phyloP scores from a whole-genome alignment of 2,888 invertebrate genomes.

The Epicampocera succincta region DNA sequence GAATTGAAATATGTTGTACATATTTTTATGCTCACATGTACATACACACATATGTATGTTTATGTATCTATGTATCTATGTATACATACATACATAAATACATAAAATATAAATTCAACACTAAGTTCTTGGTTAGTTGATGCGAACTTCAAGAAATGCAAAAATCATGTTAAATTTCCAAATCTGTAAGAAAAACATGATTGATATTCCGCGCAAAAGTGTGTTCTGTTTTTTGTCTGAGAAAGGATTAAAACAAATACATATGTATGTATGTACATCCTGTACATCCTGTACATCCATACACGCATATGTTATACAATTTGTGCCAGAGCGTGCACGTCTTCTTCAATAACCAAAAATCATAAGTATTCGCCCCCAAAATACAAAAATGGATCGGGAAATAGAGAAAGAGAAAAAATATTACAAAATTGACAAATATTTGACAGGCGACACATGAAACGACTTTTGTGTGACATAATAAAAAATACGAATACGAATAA shows the following conservation, averaged over 20 bases:
- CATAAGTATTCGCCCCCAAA: conserved; percentile 36
- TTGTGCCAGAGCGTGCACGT: conserved; percentile 46
- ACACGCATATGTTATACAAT: conserved; percentile 23
- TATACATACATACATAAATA: no score
- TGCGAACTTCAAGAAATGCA: conserved; percentile 45
- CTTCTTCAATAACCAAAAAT: conserved; percentile 8
- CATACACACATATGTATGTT: no score
- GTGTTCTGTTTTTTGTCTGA: conserved; percentile 53
- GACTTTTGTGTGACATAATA: conserved; percentile 51
- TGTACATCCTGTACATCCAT: no score
- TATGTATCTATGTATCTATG: no score
- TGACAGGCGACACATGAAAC: conserved; percentile 65
- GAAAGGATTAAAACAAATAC: conserved; percentile 61
- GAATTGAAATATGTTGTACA: no score
- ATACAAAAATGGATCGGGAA: neutral
- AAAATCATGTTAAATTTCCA: conserved; percentile 64
- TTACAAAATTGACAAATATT: conserved; percentile 66
- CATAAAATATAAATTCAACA: neutral
- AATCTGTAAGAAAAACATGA: conserved; percentile 65
- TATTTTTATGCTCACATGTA: no score
- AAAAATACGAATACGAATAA: neutral
- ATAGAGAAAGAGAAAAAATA: neutral
- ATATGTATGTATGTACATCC: no score
- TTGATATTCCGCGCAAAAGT: conserved; percentile 63
- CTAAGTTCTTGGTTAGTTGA: neutral